These are phyloP conservation scores for Amphilophus citrinellus DNA, from an alignment of 2,113 vertebrate genomes.

Conservation along the genomic window DNA sequence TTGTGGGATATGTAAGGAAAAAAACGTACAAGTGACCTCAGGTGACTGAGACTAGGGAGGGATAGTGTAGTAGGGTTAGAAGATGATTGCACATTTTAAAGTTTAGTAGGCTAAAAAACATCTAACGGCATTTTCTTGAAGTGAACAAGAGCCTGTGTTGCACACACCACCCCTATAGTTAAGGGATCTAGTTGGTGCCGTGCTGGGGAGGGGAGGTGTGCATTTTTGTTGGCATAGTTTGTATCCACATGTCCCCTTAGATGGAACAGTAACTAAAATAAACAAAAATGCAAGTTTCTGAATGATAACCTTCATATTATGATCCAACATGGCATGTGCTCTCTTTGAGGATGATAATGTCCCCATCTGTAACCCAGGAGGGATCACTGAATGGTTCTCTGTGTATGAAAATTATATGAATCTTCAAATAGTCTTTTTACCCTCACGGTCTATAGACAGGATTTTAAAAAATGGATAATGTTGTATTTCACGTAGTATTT, in stretches of 20 bases:
- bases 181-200: no score
- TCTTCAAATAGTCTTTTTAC: not conserved
- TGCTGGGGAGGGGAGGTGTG: no score
- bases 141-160: no score
- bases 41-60: not conserved
- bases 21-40: not conserved
- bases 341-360: not conserved
- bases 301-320: not conserved
- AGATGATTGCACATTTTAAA: not conserved
- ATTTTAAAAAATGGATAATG: not conserved
- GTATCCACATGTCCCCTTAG: not conserved
- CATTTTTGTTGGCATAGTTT: not conserved
- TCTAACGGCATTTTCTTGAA: no score
- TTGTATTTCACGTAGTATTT: not conserved
- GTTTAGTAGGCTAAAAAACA: not conserved
- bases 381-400: not conserved
- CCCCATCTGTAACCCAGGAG: not conserved
- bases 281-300: not conserved
- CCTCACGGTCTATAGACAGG: not conserved
- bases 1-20: not conserved
- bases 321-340: not conserved
- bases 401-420: not conserved
- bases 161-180: no score
- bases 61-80: not conserved
- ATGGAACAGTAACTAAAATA: not conserved